Evolutionary conservation across 53 echinoderm and acorn worm genomes (phyloP), one percentile per base, ranked within the genome.

Genomic region (Arbacia lixula): DNA sequence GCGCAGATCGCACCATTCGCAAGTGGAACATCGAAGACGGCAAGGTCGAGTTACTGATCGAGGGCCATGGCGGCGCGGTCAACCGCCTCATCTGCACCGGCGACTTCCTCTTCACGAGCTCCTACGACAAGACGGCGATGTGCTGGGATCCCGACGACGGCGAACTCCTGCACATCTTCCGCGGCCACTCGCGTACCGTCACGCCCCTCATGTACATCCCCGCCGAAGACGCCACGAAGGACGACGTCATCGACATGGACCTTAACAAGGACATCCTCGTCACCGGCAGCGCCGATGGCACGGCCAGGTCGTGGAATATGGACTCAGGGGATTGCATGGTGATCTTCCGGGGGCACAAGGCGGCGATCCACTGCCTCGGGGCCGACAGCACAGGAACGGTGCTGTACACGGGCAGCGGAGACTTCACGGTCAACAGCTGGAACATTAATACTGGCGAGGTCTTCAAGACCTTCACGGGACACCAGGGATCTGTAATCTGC

Each of bases 61-160:
- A 92, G 77, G 99, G 99, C 12, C 99, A 99, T 61, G 91, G 85
- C 3, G 94, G 74, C 20, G 95, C 99, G 2, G 38, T 99, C 64
- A 98, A 98, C 51, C 73, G 94, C 20, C 92, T 98, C 14, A 99
- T 99, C 43, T 99, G 94, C 51, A 95, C 99, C 4, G 99, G 99
- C 3, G 99, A 99, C 68, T 99, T 99, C 60, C 85, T 99, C 36
- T 99, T 99, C 41, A 95, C 94, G 16, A 91, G 92, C 68, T 99
- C 99, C 40, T 99, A 99, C 76, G 99, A 99, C 85, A 90, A 95
- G 37, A 99, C 94, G 26, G 99, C 99, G 49, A 99, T 99, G 94
- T 99, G 99, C 85, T 99, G 99, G 99, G 99, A 99, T 56, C 99
- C 99, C 2, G 99, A 99, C 55, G 99, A 99, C 60, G 99, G 99